Evolutionary conservation across 2,888 invertebrate genomes (phyloP).

Genomic region (Microctonus brassicae): DNA sequence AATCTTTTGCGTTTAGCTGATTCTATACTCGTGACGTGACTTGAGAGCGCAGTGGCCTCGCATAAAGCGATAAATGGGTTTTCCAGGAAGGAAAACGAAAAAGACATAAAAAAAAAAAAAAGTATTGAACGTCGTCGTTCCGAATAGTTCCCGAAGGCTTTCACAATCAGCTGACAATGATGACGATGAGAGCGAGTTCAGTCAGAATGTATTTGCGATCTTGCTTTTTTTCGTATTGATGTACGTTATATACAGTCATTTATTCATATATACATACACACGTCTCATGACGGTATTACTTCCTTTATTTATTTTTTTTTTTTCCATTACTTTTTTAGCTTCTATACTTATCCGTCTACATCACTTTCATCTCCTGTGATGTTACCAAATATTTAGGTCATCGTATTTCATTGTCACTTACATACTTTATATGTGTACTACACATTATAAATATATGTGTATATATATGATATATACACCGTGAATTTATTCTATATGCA

Average conservation of each 20-base stretch:
- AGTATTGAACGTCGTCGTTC: constrained; percentile 18
- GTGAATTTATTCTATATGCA: too few species aligned
- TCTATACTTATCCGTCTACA: background rate
- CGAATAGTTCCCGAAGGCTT: constrained; percentile 42
- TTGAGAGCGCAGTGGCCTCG: constrained; percentile 6
- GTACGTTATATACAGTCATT: background rate
- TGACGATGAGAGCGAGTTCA: constrained; percentile 47
- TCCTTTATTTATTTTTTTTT: constrained; percentile 12
- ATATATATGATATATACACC: too few species aligned
- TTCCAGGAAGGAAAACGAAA: constrained; percentile 16
- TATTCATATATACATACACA: background rate
- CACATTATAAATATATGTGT: background rate
- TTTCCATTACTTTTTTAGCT: background rate
- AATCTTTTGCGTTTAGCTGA: background rate
- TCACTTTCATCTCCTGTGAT: background rate
- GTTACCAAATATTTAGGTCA: background rate
- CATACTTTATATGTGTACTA: background rate
- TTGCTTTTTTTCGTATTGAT: background rate
- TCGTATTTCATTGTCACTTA: background rate
- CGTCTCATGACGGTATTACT: constrained; percentile 4
- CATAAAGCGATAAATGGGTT: constrained; percentile 1
- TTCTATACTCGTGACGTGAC: constrained; percentile 16
- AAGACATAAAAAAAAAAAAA: constrained; percentile 5
- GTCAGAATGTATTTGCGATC: background rate
- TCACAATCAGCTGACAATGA: constrained; percentile 56